A percentile compares a stretch with the other conserved stretches of the same genome.
These are phyloP conservation scores for Drosophila infuscata DNA, from an alignment of 2,888 invertebrate genomes.

Conservation along the genomic window DNA sequence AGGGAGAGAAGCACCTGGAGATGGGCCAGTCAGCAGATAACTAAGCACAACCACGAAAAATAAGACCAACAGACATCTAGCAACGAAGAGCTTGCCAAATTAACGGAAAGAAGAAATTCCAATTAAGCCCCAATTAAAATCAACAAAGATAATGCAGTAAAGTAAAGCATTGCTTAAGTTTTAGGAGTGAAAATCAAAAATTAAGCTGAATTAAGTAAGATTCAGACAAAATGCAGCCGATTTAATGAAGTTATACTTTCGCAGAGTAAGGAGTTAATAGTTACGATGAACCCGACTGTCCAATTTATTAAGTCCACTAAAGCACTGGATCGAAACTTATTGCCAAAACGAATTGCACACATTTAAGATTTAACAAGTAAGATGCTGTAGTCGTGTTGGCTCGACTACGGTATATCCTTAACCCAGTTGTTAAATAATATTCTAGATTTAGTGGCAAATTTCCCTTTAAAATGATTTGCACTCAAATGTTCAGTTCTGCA, in stretches of 20 bases:
- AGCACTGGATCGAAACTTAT: background rate
- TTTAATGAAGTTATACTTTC: background rate
- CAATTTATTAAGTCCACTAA: background rate
- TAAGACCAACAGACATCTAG: background rate
- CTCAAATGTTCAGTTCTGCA: too few relatives aligned
- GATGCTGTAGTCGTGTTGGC: too few relatives aligned
- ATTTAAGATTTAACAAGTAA: background rate
- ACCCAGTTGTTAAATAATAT: too few relatives aligned
- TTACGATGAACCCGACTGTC: background rate
- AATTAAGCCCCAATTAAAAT: background rate
- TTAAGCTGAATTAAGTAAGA: background rate
- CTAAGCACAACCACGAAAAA: constrained; percentile 16
- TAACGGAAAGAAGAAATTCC: background rate
- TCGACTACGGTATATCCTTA: too few relatives aligned
- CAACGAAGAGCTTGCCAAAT: background rate
- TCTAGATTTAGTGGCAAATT: too few relatives aligned
- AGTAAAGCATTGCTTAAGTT: background rate
- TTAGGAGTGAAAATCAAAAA: background rate
- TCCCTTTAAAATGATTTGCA: too few relatives aligned
- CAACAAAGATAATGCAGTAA: constrained; percentile 1
- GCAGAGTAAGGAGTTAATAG: background rate
- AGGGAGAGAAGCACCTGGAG: background rate
- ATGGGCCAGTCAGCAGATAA: background rate
- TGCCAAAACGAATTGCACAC: background rate
- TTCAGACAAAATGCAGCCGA: background rate